A percentile compares a stretch with the other conserved stretches of the same genome.
phyloP scores from a whole-genome alignment of 2,888 invertebrate genomes.

The Lasioglossum malachurum region DNA sequence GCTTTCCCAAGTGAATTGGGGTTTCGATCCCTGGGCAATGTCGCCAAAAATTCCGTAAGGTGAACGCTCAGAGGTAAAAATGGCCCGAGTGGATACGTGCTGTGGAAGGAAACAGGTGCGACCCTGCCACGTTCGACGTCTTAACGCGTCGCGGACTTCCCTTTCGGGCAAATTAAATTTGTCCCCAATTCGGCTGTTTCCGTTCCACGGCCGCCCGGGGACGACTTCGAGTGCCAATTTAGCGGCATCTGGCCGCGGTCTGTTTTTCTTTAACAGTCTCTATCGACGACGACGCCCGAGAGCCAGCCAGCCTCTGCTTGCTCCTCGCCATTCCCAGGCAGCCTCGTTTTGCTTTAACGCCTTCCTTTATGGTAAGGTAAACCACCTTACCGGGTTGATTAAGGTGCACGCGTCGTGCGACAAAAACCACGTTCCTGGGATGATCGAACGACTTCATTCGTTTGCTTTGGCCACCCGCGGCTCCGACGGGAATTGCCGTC shows the following conservation, averaged over 20 bases:
- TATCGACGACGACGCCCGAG: constrained; percentile 58
- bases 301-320: constrained; percentile 28
- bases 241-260: constrained; percentile 78
- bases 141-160: constrained; percentile 36
- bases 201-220: constrained; percentile 68
- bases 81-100: constrained; percentile 30
- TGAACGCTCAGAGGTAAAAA: constrained; percentile 11
- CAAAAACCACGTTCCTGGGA: constrained; percentile 36
- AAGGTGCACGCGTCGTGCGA: constrained; percentile 32
- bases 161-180: constrained; percentile 77
- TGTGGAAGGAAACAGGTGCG: constrained; percentile 45
- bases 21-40: background rate
- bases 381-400: constrained; percentile 56
- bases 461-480: background rate
- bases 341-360: constrained; percentile 56
- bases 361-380: constrained; percentile 66
- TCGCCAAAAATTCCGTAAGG: constrained; percentile 1
- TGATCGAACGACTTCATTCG: constrained; percentile 47
- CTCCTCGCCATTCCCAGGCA: constrained; percentile 42
- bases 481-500: background rate
- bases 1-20: background rate
- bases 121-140: constrained; percentile 20
- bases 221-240: constrained; percentile 78
- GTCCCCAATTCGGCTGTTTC: constrained; percentile 78
- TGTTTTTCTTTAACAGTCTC: constrained; percentile 76